Conservation (phyloP, 1,140 invertebrate species). For the Saccostrea cuccullata region DNA sequence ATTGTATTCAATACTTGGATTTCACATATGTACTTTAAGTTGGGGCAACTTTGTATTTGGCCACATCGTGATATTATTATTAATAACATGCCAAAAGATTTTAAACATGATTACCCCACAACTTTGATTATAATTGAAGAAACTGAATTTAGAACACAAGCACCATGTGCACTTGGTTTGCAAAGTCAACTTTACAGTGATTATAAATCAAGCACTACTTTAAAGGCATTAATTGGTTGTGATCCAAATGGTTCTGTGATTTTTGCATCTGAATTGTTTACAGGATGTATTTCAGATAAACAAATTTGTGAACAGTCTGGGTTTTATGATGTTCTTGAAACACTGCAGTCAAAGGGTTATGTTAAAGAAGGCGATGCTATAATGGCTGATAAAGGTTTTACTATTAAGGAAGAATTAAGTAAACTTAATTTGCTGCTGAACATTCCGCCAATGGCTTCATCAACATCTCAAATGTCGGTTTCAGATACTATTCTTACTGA, state of each 20-base stretch:
- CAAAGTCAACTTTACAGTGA: conserved; percentile 61
- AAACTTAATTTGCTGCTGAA: conserved; percentile 50
- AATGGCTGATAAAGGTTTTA: conserved; percentile 63
- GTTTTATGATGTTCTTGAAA: conserved; percentile 33
- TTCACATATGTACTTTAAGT: conserved; percentile 54
- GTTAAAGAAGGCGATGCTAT: conserved; percentile 51
- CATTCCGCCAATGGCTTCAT: conserved; percentile 49
- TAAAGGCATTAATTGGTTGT: conserved; percentile 48
- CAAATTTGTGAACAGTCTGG: conserved; percentile 47
- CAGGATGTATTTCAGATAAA: conserved; percentile 54
- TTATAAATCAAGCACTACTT: conserved; percentile 52
- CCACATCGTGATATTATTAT: conserved; percentile 54
- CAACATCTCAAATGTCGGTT: conserved; percentile 32
- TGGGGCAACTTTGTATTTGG: conserved; percentile 61
- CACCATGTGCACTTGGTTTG: conserved; percentile 49
- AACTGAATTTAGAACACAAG: conserved; percentile 59
- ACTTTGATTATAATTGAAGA: conserved; percentile 58
- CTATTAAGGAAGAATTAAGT: no score
- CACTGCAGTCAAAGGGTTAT: conserved; percentile 40
- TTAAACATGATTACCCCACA: conserved; percentile 51
- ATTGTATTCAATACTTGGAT: conserved; percentile 56
- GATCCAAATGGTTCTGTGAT: no score
- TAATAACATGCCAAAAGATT: conserved; percentile 56
- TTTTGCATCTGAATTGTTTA: no score
- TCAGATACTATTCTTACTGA: conserved; percentile 45